Conservation (phyloP, 2,113 vertebrate species). For the Pygoscelis antarcticus region DNA sequence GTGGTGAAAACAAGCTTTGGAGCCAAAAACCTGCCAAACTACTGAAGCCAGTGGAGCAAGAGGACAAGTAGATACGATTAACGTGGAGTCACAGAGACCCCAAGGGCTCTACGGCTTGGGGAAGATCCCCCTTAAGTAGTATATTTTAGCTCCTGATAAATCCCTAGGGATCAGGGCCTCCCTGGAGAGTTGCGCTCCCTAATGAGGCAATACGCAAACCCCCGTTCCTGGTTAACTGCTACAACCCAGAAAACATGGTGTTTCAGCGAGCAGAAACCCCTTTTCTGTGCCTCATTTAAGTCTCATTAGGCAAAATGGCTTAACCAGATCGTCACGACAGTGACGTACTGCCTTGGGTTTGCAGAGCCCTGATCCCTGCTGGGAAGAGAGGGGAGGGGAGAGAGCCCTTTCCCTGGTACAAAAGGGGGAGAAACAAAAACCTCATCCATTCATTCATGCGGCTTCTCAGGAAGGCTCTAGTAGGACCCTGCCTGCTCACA, state of each 20-base stretch:
- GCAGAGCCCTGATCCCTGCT: neutral
- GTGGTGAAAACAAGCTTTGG: neutral
- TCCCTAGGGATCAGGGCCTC: neutral
- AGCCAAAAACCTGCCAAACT: neutral
- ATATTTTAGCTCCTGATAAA: neutral
- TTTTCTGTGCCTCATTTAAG: neutral
- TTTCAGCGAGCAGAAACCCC: neutral
- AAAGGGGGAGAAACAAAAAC: neutral
- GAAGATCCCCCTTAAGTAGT: neutral
- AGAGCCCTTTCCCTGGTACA: neutral
- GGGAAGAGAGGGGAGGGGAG: too few relatives aligned
- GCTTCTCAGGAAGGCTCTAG: neutral
- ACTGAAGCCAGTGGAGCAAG: neutral
- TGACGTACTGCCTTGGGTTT: accelerated
- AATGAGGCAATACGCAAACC: neutral
- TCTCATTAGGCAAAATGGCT: neutral
- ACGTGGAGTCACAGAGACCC: neutral
- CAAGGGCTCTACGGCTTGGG: neutral
- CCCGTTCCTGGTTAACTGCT: neutral
- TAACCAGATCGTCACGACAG: neutral
- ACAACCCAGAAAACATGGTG: neutral
- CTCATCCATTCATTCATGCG: too few relatives aligned
- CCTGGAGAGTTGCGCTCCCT: neutral
- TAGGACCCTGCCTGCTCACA: neutral
- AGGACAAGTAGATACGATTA: neutral